These are phyloP conservation scores for Hipposideros larvatus DNA, from an alignment of 2,797 vertebrate genomes.

Conservation along the genomic window DNA sequence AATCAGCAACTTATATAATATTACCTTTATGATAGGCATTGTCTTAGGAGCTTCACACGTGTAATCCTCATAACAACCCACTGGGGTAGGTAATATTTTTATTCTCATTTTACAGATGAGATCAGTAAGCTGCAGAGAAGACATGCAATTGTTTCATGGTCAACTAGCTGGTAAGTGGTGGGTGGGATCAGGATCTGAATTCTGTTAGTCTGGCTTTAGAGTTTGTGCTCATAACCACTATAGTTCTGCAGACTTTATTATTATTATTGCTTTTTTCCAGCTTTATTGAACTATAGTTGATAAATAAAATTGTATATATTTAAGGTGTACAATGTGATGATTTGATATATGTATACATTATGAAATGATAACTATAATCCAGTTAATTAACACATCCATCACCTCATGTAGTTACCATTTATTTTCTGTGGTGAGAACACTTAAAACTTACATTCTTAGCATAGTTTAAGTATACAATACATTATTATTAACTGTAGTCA, in stretches of 20 bases:
- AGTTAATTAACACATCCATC: neutral
- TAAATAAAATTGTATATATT: neutral
- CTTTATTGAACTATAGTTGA: neutral
- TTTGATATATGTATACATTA: neutral
- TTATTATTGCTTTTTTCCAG: neutral
- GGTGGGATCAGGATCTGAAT: neutral
- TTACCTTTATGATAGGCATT: neutral
- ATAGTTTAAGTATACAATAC: neutral
- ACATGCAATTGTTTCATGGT: neutral
- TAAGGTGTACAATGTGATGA: neutral
- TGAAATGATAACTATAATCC: neutral
- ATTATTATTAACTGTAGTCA: neutral
- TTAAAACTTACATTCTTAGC: neutral
- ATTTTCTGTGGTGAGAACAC: neutral
- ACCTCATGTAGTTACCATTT: neutral
- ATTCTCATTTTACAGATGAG: neutral
- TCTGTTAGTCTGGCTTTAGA: neutral
- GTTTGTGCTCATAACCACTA: neutral
- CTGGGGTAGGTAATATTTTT: neutral
- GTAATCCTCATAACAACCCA: neutral
- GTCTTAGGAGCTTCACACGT: slow-evolving; percentile 2
- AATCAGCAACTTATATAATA: neutral
- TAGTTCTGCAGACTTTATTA: neutral
- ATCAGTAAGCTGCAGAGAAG: neutral
- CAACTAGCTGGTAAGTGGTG: neutral